Evolutionary conservation across 2,113 vertebrate genomes (phyloP).

Genomic region (Rhabdomys dilectus): DNA sequence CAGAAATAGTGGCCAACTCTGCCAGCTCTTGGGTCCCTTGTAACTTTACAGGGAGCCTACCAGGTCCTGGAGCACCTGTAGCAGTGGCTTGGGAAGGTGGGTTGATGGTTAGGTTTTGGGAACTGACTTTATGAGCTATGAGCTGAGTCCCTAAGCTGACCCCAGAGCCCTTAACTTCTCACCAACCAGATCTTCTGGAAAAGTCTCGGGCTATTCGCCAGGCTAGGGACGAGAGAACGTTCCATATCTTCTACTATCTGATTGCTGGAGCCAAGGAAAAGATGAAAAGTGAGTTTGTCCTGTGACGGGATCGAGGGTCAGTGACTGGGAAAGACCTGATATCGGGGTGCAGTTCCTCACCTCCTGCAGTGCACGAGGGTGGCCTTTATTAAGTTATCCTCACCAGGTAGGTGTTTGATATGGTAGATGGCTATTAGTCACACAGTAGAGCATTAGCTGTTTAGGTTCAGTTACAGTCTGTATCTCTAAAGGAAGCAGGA

Average conservation of each 20-base stretch:
- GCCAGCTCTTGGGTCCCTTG: background rate
- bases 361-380: background rate
- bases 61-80: background rate
- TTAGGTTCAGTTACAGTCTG: background rate
- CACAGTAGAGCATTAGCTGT: background rate
- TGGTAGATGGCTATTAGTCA: background rate
- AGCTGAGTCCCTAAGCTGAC: too few species aligned
- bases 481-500: background rate
- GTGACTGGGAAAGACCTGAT: background rate
- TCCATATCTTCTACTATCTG: slow-evolving; percentile 92
- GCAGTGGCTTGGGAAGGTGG: background rate
- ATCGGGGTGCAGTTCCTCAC: accelerated
- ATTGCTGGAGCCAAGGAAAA: slow-evolving; percentile 88
- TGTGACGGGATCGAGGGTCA: background rate
- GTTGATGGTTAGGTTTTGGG: background rate
- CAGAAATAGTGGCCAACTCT: background rate
- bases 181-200: slow-evolving; percentile 89
- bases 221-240: slow-evolving; percentile 89
- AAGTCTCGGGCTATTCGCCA: slow-evolving; percentile 91
- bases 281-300: slow-evolving; percentile 86
- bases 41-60: background rate
- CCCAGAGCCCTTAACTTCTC: slow-evolving; percentile 58
- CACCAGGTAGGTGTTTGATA: background rate
- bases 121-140: too few species aligned
- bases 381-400: background rate